Conservation (phyloP, 2,888 invertebrate genomes). For the Branchellion lobata region DNA sequence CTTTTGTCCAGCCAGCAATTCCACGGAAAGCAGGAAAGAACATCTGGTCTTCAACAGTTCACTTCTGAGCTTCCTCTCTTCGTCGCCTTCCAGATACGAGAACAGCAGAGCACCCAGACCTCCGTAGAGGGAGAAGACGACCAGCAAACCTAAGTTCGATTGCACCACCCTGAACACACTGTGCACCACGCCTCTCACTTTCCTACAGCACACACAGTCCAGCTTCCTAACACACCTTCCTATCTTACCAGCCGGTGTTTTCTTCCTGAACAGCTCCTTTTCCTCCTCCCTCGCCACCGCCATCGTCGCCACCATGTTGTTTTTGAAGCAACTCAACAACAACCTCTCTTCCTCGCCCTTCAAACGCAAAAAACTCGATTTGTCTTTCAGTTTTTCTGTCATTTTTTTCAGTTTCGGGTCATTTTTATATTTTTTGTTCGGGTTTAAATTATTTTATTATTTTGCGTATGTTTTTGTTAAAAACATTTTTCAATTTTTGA, state of each 20-base stretch:
- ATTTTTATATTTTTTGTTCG: no score
- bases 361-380: constrained; percentile 17
- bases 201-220: constrained; percentile 10
- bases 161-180: constrained; percentile 42
- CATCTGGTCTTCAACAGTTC: not conserved
- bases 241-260: not conserved
- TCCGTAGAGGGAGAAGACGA: constrained; percentile 41
- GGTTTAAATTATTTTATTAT: no score
- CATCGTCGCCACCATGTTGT: constrained; percentile 27
- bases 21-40: not conserved
- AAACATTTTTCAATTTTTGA: no score
- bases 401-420: no score
- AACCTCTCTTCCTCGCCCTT: constrained; percentile 17
- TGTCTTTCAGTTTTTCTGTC: not conserved
- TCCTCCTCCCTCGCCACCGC: not conserved
- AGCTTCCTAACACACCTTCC: not conserved
- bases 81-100: constrained; percentile 15
- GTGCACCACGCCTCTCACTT: constrained; percentile 3
- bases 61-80: constrained; percentile 18
- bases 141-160: constrained; percentile 44
- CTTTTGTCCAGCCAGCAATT: not conserved
- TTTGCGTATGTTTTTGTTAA: no score
- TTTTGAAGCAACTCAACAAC: constrained; percentile 7
- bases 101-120: constrained; percentile 38
- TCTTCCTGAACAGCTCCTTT: not conserved